phyloP scores from a whole-genome alignment of 2,797 vertebrate genomes.

The Labroides dimidiatus region DNA sequence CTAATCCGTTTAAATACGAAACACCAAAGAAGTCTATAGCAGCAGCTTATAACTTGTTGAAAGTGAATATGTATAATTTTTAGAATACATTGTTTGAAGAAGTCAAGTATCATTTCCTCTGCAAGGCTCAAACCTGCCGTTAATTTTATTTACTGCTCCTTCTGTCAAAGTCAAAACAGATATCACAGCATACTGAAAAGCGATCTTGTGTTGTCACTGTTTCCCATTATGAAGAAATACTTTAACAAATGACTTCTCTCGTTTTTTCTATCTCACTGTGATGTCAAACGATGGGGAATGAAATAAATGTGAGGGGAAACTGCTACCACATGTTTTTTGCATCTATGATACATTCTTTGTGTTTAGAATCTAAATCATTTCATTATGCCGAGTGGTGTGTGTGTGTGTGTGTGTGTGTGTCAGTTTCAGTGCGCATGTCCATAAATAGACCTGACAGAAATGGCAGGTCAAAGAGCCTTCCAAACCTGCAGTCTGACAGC shows the following conservation, averaged over 20 bases:
- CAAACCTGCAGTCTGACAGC: constrained; percentile 19
- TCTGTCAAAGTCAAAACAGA: not conserved
- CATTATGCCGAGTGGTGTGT: not conserved
- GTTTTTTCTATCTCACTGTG: constrained; percentile 1
- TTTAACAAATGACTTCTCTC: constrained; percentile 20
- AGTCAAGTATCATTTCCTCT: too few species aligned
- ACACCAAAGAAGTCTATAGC: not conserved
- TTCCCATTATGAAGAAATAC: constrained; percentile 8
- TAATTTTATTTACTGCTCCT: not conserved
- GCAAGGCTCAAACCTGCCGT: not conserved
- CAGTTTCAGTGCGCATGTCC: not conserved
- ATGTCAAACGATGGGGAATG: constrained; percentile 25
- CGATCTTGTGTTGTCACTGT: constrained; percentile 12
- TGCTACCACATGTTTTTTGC: constrained; percentile 28
- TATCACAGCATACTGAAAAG: constrained; percentile 13
- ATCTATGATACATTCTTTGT: constrained; percentile 28
- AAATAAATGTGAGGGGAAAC: constrained; percentile 32
- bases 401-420: constrained; percentile 10
- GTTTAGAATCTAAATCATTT: constrained; percentile 19
- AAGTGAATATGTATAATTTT: not conserved
- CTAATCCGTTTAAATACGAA: constrained; percentile 31
- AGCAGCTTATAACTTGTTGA: constrained; percentile 6
- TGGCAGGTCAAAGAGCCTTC: not conserved
- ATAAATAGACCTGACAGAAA: constrained; percentile 28
- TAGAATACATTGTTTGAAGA: not conserved